Evolutionary conservation across 2,113 vertebrate species (phyloP), one percentile per base, ranked within the genome.

Genomic region (Trogon surrucura): DNA sequence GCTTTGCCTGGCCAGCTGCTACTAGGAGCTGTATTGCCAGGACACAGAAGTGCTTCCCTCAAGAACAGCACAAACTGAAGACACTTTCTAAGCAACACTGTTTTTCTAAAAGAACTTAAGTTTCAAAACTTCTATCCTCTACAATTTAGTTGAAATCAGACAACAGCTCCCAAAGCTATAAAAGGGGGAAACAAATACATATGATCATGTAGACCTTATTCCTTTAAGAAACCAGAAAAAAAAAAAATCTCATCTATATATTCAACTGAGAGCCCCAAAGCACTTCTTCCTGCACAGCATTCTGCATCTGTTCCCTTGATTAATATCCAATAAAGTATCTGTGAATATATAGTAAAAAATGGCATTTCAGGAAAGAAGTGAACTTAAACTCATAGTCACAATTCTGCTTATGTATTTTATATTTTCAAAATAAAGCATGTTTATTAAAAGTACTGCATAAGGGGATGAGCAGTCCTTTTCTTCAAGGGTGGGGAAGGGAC

Each of bases 401-500:
- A 67, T 12, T 21, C 67, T 48, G 25, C 10, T 36, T 60, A 61
- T 0, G 0, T n/a, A n/a, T 56, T 73, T 82, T 26, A 21, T 23
- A 32, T 62, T 88, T 92, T 62, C 21, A 11, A 85, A 69, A 56
- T 32, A 12, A 73, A 87, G 41, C 38, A 73, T 23, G 3, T 65
- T 85, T 58, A 32, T 45, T 48, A 47, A 56, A 83, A 73, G 11
- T 64, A 34, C 17, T 48, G 18, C 11, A 64, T 56, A 80, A 69
- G 6, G 10, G 65, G 1, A 41, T 26, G 21, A 21, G 11, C 4
- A 30, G 12, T 19, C 16, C 3, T 23, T 29, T 22, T 64, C 20
- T 32, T 44, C 3, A 6, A 8, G 44, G 2, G 2, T 6, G 1
- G 6, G 2, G 5, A 0, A 9, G 2, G 3, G 10, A 20, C 16